Evolutionary conservation across 2,888 invertebrate genomes (phyloP), one percentile per base, ranked within the genome.

Genomic region (Acrobasis consociella): DNA sequence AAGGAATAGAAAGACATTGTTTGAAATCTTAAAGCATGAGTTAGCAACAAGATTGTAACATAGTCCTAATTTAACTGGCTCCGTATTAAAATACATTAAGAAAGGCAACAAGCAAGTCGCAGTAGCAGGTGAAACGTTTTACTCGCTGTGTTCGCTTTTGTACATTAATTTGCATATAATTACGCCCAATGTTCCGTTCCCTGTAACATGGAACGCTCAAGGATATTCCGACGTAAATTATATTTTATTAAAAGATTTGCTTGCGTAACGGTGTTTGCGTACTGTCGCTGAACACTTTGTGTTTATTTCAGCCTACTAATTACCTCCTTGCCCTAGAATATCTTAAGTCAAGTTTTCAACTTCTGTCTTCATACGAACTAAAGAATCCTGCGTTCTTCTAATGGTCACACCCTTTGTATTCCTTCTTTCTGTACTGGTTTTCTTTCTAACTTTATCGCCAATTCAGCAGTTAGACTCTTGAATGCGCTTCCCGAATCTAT

Each of bases 131-230:
- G 46, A 42, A 56, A 16, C 55, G 39, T 56, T 56, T 56, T 15
- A 56, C 55, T n/a, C 31, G 52, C 52, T 37, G 13, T 52, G 52
- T 52, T 16, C 55, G 42, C 55, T 56, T 56, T 56, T 37, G 55
- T 56, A 56, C 55, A 56, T 56, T 56, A 39, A 56, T 56, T 56
- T 56, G 39, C 55, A 56, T 56, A 56, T 56, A 56, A 56, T 56
- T 56, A 56, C 15, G 39, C 3, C 17, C 39, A 56, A 56, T 56
- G 39, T 56, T 56, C 39, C 22, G 37, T 15, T 39, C 17, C 10
- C 42, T 7, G 39, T 39, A 56, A 56, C 55, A 39, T 16, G 16
- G 53, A 11, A 39, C 17, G 55, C 11, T 55, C 53, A 38, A 38
- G 39, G 39, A 56, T 56, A 17, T 39, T 9, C 7, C n/a, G 17